Percentiles rank a stretch among this genome's conserved stretches.
These are phyloP conservation scores for Madoqua kirkii DNA, from an alignment of 2,113 vertebrate genomes.

Conservation along the genomic window DNA sequence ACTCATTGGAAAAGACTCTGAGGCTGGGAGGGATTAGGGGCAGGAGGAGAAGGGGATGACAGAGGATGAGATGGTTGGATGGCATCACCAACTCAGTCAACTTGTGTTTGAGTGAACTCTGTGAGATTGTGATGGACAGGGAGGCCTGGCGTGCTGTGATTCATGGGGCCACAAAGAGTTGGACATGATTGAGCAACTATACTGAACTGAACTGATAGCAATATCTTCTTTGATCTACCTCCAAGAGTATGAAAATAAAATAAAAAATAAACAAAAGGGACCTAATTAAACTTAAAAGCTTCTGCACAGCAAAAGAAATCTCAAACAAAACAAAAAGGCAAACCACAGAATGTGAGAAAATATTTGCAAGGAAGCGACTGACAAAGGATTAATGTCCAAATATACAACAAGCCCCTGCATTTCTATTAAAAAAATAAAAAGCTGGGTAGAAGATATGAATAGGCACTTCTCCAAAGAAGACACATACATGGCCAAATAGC, in stretches of 20 bases:
- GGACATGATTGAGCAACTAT: too few relatives aligned
- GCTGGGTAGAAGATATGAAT: neutral
- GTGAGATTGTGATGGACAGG: too few relatives aligned
- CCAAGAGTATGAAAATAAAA: neutral
- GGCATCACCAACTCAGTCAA: too few relatives aligned
- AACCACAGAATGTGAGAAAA: neutral
- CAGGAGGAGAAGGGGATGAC: too few relatives aligned
- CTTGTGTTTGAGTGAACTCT: too few relatives aligned
- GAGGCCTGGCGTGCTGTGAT: too few relatives aligned
- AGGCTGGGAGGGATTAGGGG: too few relatives aligned
- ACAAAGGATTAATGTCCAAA: neutral
- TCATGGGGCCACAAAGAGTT: too few relatives aligned
- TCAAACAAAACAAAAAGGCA: neutral
- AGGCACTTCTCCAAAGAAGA: neutral
- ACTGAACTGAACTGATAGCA: neutral
- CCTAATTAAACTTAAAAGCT: neutral
- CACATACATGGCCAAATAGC: neutral
- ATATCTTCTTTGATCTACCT: neutral
- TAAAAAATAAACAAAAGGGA: neutral
- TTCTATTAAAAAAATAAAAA: neutral
- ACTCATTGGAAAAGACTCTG: too few relatives aligned
- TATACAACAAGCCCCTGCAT: neutral
- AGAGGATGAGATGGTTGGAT: too few relatives aligned
- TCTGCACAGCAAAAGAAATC: neutral
- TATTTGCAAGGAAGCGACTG: neutral